Evolutionary conservation across 2,797 vertebrate species (phyloP).

Genomic region (Amniataba percoides): DNA sequence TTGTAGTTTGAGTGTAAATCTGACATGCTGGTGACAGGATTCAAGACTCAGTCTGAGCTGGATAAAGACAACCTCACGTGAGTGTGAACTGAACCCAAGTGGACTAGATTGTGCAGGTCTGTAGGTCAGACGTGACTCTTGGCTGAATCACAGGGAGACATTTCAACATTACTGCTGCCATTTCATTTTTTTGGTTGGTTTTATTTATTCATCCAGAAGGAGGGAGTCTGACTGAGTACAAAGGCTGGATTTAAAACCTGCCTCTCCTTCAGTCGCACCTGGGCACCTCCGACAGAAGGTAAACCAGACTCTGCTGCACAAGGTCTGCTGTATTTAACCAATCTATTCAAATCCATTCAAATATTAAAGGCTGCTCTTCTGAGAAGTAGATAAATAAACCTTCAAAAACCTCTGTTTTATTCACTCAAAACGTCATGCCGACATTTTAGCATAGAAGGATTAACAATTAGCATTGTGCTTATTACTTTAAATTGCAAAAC

Average conservation of each 20-base stretch:
- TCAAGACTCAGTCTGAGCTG: not conserved
- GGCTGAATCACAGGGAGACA: not conserved
- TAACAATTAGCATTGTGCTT: too few relatives aligned
- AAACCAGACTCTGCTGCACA: not conserved
- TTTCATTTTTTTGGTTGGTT: not conserved
- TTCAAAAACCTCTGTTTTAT: too few relatives aligned
- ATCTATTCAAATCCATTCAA: not conserved
- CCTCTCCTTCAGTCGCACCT: not conserved
- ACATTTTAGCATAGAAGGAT: too few relatives aligned
- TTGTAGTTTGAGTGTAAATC: too few relatives aligned
- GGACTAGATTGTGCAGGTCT: not conserved
- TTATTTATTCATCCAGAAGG: conserved; percentile 11
- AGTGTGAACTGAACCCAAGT: not conserved
- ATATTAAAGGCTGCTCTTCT: not conserved
- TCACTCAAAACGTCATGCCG: too few relatives aligned
- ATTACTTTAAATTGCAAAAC: too few relatives aligned
- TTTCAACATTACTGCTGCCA: not conserved
- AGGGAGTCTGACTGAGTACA: not conserved
- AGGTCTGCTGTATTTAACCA: not conserved
- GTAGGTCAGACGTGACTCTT: conserved; percentile 13
- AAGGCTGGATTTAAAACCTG: not conserved
- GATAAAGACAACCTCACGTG: not conserved
- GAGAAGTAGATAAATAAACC: not conserved
- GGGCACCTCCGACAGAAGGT: not conserved
- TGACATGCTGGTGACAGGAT: not conserved